Evolutionary conservation across 1,140 invertebrate species (phyloP), one percentile per base, ranked within the genome.

Genomic region (Neodiprion pinetum): DNA sequence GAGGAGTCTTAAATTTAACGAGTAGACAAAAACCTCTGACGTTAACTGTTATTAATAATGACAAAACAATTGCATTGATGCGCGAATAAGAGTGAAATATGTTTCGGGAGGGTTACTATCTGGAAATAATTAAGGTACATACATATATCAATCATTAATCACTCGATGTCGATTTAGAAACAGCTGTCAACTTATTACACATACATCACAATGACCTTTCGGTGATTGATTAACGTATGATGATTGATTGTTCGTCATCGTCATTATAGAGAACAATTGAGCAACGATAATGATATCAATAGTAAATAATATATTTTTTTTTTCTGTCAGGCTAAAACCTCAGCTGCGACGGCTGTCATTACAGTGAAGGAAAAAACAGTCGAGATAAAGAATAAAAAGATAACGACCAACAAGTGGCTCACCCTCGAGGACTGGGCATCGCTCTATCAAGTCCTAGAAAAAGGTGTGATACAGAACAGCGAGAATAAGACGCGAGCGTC

Each of bases 321-420:
- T 23, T 0, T 3, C n/a, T 61, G 4, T 7, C 74, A 84, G 83
- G 78, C 75, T 71, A 78, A 84, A 7, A 74, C 79, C 75, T 84
- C 80, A 67, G 48, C 80, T 70, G 83, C 81, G 9, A 83, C 82
- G 21, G 82, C 76, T 12, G 80, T 84, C 12, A 79, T 84, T 21
- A 84, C 82, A 10, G 80, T 84, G 7, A 81, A 83, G 65, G 82
- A 84, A 40, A 83, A 77, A 72, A 80, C 72, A 3, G 79, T 84
- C 2, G 81, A 81, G 61, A 80, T 83, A 47, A 76, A 80, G 47
- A 61, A 17, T 61, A 79, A 79, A 23, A 79, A 78, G 61, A 73
- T 83, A 17, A 75, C 53, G 0, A 84, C 83, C 0, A 84, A 84
- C 66, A 84, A 84, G 67, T 84, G 83, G 83, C 76, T 84, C n/a